Evolutionary conservation across 2,113 vertebrate species (phyloP), one percentile per base, ranked within the genome.

Genomic region (Pseudorhombus dupliciocellatus): DNA sequence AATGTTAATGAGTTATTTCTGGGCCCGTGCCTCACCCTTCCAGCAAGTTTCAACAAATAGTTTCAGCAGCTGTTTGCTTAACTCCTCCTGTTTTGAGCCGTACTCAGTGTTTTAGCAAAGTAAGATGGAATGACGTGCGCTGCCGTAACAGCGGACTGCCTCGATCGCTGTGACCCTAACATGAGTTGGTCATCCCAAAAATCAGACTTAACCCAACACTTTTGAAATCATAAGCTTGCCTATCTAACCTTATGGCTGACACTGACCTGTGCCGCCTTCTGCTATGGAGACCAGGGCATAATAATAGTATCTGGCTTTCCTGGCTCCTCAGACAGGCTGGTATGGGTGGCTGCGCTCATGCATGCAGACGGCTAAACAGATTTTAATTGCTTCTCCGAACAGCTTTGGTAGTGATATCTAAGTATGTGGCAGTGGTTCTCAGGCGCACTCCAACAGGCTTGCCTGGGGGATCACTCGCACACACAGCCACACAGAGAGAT

Each of bases 341-440:
- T 81, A 78, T 79, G 83, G 75, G 72, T 70, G 75, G 62, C 81
- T 67, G 81, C 59, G 14, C 80, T 83, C 83, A 84, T 80, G 78
- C 83, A 80, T 80, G 84, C 83, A 69, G 79, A 73, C 77, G 81
- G 89, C 86, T 89, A 88, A 92, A 90, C 87, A 84, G 69, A 85
- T 88, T 91, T 91, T 90, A 91, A 91, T 92, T 91, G 88, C 89
- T 75, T 83, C 89, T 90, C 80, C 28, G 74, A 91, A 91, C 88
- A 90, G 87, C 85, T 81, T 83, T 73, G 80, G 81, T 83, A 76
- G 82, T 84, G 82, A 90, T 87, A 90, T 86, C 79, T 72, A 84
- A 87, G 84, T 66, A 81, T 85, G 83, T 81, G 75, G 69, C 77
- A 84, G 77, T 84, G 73, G 69, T 87, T 87, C 80, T 80, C 65